phyloP scores from a whole-genome alignment of 2,888 invertebrate species.

The Pedicia rivosa region DNA sequence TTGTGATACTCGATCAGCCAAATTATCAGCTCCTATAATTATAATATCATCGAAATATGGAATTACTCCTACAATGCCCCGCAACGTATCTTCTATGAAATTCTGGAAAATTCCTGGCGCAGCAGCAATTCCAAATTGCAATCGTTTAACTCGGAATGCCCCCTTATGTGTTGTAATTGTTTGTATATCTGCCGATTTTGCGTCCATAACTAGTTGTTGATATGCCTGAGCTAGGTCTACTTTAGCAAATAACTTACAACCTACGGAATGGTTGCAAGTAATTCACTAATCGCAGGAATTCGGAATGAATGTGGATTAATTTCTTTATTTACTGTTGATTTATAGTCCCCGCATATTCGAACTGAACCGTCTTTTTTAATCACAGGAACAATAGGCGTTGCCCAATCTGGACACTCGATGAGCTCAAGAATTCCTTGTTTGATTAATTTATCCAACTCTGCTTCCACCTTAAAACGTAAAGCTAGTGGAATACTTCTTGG shows the following conservation, averaged over 20 bases:
- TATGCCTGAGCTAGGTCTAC: constrained; percentile 24
- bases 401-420: constrained; percentile 9
- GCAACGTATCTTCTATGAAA: too few species aligned
- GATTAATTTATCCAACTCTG: constrained; percentile 13
- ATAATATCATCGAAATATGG: too few species aligned
- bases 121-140: too few species aligned
- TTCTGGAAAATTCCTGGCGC: too few species aligned
- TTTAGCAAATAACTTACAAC: constrained; percentile 20
- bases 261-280: too few species aligned
- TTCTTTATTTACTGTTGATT: constrained; percentile 17
- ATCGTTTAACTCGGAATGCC: constrained; percentile 15
- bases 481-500: constrained; percentile 11
- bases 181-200: constrained; percentile 17
- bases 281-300: too few species aligned
- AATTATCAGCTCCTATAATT: too few species aligned
- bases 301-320: constrained; percentile 14
- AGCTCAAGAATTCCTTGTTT: constrained; percentile 14
- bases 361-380: constrained; percentile 13
- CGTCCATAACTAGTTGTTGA: constrained; percentile 20
- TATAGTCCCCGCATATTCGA: constrained; percentile 17
- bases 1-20: too few species aligned
- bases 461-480: constrained; percentile 10
- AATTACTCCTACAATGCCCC: too few species aligned
- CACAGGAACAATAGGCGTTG: constrained; percentile 10
- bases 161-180: constrained; percentile 22